Evolutionary conservation across 2,888 invertebrate genomes (phyloP), one percentile per base, ranked within the genome.

Genomic region (Polyommatus icarus): DNA sequence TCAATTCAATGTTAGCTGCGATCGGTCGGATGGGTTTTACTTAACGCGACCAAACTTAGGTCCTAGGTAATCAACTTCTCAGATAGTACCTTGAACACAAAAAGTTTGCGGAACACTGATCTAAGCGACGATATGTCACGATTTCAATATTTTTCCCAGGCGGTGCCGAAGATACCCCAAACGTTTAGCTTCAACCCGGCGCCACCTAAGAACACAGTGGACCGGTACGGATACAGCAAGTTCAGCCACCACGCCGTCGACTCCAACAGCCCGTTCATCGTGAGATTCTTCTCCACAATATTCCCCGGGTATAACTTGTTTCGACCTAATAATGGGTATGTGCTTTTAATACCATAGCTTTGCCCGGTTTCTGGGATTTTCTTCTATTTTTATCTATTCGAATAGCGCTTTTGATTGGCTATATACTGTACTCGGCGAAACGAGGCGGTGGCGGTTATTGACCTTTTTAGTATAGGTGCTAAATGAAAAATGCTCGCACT

Each of bases 191-290:
- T 79, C 59, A 83, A 86, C 79, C 86, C 86, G 5, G 73, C 80
- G 50, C 86, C 86, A 15, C 84, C 85, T 0, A 10, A 67, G 15
- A 73, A 81, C 76, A 78, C 79, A 46, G 67, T 85, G 50, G 83
- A 85, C 80, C 83, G 84, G 24, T 86, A 86, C 82, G 76, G 75
- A 20, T 85, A 86, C 77, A 71, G 61, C 57, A 10, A 40, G 20
- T 54, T 57, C 46, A 71, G 71, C 1, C 59, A 76, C 15, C 76
- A 78, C 54, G 61, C 72, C 12, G 57, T 79, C 3, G 67, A 36
- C 57, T 54, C 73, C 32, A 59, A 78, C 81, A 76, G 46, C 50
- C 75, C 76, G n/a, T 77, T 80, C 29, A 76, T 84, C 8, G 79
- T 76, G n/a, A 78, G 81, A 6, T 80, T 84, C 54, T 80, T 83